phyloP scores from a whole-genome alignment of 2,113 vertebrate genomes.

The Rhadina sibilatrix region DNA sequence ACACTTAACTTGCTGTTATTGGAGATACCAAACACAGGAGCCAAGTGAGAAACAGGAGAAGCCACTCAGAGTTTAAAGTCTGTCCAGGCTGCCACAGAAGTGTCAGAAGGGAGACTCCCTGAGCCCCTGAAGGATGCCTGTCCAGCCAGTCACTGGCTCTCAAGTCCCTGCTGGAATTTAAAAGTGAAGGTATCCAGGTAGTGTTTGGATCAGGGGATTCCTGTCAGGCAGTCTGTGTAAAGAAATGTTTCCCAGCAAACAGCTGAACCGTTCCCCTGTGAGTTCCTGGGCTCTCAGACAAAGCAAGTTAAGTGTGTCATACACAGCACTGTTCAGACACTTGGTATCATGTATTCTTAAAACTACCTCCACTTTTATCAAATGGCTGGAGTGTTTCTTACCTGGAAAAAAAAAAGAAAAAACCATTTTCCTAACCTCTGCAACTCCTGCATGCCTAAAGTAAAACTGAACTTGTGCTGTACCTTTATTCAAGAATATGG shows the following conservation, averaged over 20 bases:
- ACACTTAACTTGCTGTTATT: background rate
- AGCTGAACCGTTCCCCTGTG: background rate
- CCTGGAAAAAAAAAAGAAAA: background rate
- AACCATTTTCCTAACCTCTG: background rate
- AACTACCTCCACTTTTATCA: constrained; percentile 52
- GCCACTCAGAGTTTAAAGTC: background rate
- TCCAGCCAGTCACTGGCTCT: background rate
- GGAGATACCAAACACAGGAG: background rate
- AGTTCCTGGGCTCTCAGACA: background rate
- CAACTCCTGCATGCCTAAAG: constrained; percentile 21
- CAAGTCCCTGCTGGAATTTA: background rate
- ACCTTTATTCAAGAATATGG: background rate
- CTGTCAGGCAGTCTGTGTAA: background rate
- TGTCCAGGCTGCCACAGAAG: background rate
- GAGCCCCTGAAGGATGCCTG: background rate
- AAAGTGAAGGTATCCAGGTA: background rate
- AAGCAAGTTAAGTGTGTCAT: background rate
- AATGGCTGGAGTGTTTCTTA: constrained; percentile 19
- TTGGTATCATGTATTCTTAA: background rate
- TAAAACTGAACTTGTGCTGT: constrained; percentile 18
- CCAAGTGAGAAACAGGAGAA: background rate
- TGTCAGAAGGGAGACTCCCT: background rate
- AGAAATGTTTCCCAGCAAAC: background rate
- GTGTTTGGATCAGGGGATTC: background rate
- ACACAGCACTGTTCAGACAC: constrained; percentile 17